A percentile compares a stretch with the other conserved stretches of the same genome.
phyloP scores from a whole-genome alignment of 1,140 invertebrate species.

The Pectinophora gossypiella region DNA sequence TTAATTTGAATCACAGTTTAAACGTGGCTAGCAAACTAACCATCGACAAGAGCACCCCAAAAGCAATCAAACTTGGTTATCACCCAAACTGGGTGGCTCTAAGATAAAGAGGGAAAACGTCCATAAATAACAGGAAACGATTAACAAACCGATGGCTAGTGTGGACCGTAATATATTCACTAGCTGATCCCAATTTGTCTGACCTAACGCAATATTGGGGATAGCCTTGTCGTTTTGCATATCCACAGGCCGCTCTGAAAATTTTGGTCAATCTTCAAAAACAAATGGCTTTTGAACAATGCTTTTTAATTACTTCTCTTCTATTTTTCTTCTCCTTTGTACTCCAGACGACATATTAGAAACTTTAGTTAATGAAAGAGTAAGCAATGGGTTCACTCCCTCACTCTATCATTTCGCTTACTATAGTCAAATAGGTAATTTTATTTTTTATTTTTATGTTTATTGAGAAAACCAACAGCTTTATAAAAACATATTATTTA shows the following conservation, averaged over 20 bases:
- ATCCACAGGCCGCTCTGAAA: slow-evolving; percentile 16
- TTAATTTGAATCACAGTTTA: no score
- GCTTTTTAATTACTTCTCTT: no score
- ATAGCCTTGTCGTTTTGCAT: slow-evolving; percentile 34
- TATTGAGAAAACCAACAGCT: no score
- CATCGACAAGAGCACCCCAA: no score
- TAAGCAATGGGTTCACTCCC: neutral
- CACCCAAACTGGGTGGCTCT: slow-evolving; percentile 20
- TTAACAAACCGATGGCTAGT: slow-evolving; percentile 65
- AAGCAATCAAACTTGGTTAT: slow-evolving; percentile 5
- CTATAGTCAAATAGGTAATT: no score
- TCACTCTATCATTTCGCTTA: neutral
- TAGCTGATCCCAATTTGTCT: slow-evolving; percentile 69
- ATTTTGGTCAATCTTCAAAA: no score
- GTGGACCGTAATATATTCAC: slow-evolving; percentile 68
- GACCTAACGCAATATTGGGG: slow-evolving; percentile 64
- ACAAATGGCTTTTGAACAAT: slow-evolving; percentile 14
- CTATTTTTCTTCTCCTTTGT: neutral
- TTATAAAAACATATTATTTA: no score
- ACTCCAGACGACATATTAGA: neutral
- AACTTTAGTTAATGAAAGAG: neutral
- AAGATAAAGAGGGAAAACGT: slow-evolving; percentile 58
- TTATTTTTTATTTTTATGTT: no score
- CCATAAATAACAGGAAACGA: slow-evolving; percentile 66
- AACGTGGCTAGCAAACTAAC: no score